These are phyloP conservation scores for Numida meleagris DNA, from an alignment of 2,113 vertebrate species.

Conservation along the genomic window DNA sequence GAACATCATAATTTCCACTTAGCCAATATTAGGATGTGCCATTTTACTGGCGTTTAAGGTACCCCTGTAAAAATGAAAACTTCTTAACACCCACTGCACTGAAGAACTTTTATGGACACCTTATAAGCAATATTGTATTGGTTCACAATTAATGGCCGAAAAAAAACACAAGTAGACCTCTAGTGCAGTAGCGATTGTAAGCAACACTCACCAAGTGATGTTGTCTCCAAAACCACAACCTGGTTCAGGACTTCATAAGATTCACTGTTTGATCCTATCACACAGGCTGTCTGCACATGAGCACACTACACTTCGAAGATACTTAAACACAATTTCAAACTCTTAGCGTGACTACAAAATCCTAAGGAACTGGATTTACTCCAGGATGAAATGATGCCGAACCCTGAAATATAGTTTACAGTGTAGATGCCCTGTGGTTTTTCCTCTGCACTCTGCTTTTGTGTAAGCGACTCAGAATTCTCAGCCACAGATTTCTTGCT, in stretches of 20 bases:
- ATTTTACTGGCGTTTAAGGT: too few relatives aligned
- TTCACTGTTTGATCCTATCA: not conserved
- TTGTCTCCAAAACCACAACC: not conserved
- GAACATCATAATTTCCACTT: not conserved
- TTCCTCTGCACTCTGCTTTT: not conserved
- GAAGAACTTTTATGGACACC: not conserved
- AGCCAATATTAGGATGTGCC: not conserved
- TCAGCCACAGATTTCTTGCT: rapidly evolving
- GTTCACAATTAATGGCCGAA: not conserved
- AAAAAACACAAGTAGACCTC: not conserved
- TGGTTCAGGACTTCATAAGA: not conserved
- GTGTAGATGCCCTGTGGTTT: too few relatives aligned
- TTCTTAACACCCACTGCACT: not conserved
- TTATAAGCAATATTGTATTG: not conserved
- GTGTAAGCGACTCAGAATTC: not conserved
- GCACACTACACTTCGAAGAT: not conserved
- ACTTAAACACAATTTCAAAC: not conserved
- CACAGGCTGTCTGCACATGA: not conserved
- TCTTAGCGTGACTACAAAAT: not conserved
- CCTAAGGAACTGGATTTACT: not conserved
- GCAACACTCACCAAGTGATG: not conserved
- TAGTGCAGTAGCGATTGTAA: not conserved
- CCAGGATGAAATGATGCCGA: not conserved
- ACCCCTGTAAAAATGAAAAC: too few relatives aligned
- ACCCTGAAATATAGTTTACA: not conserved